These are phyloP conservation scores for Brachypalpus laphriformis DNA, from an alignment of 2,888 invertebrate species.

Conservation along the genomic window DNA sequence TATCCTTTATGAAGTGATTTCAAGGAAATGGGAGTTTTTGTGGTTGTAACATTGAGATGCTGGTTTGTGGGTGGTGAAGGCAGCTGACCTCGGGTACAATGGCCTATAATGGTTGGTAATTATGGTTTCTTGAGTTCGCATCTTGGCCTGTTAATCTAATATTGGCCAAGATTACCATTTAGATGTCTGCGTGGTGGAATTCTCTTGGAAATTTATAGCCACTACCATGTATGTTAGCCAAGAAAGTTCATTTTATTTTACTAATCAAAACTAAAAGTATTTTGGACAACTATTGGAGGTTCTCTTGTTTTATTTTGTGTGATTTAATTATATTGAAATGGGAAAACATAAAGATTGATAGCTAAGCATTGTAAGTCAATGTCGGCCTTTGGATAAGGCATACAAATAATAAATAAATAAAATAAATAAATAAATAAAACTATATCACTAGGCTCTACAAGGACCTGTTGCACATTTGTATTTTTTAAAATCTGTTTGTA, in stretches of 20 bases:
- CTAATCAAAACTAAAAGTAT: neutral
- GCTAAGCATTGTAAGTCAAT: too few species aligned
- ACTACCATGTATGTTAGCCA: neutral
- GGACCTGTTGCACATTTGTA: too few species aligned
- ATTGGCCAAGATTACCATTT: conserved; percentile 46
- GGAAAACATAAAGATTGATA: neutral
- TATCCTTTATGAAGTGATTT: conserved; percentile 66
- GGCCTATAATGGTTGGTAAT: conserved; percentile 52
- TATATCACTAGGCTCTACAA: too few species aligned
- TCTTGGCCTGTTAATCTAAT: conserved; percentile 33
- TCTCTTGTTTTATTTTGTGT: neutral
- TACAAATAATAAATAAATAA: too few species aligned
- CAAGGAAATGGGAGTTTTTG: conserved; percentile 49
- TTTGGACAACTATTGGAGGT: neutral
- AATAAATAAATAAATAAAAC: too few species aligned
- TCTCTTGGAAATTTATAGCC: conserved; percentile 4
- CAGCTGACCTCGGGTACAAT: conserved; percentile 47
- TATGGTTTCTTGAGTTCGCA: conserved; percentile 21
- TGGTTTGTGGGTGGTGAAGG: conserved; percentile 18
- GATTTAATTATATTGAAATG: neutral
- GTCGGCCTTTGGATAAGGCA: too few species aligned
- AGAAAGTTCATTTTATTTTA: neutral
- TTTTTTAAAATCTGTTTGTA: too few species aligned
- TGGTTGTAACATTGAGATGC: conserved; percentile 23
- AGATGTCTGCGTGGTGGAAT: conserved; percentile 41